These are phyloP conservation scores for Drosophila rubida DNA, from an alignment of 2,888 invertebrate genomes.

Conservation along the genomic window DNA sequence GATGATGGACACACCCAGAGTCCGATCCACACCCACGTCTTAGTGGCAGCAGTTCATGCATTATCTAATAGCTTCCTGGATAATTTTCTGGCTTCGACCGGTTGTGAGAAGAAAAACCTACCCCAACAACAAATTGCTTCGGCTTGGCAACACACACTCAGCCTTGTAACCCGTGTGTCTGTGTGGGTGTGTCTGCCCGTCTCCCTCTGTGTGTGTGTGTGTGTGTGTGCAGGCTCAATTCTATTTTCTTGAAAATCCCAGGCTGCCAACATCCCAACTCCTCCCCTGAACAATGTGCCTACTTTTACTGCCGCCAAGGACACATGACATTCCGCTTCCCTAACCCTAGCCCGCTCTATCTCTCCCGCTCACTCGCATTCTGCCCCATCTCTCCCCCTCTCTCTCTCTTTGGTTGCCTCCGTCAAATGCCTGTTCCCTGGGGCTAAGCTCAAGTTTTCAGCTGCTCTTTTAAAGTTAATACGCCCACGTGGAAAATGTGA, in stretches of 20 bases:
- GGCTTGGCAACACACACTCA: constrained; percentile 50
- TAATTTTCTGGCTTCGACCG: constrained; percentile 38
- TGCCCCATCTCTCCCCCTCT: background rate
- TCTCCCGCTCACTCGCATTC: background rate
- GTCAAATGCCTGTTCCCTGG: constrained; percentile 16
- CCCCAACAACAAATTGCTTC: constrained; percentile 72
- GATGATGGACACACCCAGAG: constrained; percentile 27
- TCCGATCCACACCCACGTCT: constrained; percentile 13
- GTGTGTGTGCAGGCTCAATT: constrained; percentile 42
- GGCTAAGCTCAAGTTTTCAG: constrained; percentile 47
- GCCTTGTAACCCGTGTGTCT: constrained; percentile 15
- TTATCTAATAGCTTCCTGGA: constrained; percentile 74
- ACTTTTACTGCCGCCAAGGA: constrained; percentile 69
- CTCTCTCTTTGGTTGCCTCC: constrained; percentile 3
- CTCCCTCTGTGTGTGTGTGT: background rate
- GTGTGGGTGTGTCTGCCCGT: constrained; percentile 27
- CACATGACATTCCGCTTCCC: constrained; percentile 51
- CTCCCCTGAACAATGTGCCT: background rate
- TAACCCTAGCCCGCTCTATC: constrained; percentile 19
- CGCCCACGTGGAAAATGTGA: constrained; percentile 52
- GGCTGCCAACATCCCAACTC: constrained; percentile 41
- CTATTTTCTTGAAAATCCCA: constrained; percentile 72
- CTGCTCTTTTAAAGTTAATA: constrained; percentile 61
- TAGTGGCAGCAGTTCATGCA: constrained; percentile 44
- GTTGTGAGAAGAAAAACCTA: constrained; percentile 60